phyloP scores from a whole-genome alignment of 2,113 vertebrate genomes.

The Mionectes macconnelli region DNA sequence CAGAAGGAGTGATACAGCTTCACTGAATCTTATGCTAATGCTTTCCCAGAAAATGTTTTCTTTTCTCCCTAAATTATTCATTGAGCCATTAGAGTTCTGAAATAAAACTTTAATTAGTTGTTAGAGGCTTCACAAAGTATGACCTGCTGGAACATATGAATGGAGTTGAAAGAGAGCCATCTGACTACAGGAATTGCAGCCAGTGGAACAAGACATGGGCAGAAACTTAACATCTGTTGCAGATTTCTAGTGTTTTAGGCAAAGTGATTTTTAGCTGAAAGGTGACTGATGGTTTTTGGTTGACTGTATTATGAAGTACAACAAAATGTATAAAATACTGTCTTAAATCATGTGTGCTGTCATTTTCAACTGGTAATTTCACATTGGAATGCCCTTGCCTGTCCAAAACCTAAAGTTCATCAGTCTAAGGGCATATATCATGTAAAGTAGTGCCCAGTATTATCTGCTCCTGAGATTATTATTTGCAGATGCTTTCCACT shows the following conservation, averaged over 20 bases:
- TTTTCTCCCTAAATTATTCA: constrained; percentile 78
- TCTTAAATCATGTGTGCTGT: neutral
- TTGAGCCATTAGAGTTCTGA: constrained; percentile 69
- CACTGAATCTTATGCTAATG: constrained; percentile 69
- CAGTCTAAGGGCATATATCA: neutral
- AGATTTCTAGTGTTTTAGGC: neutral
- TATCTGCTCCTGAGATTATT: neutral
- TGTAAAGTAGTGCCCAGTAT: neutral
- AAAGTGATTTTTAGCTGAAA: neutral
- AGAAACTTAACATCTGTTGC: neutral
- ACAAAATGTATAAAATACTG: neutral
- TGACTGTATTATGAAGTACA: neutral
- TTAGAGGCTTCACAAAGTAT: constrained; percentile 63
- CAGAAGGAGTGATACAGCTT: constrained; percentile 16
- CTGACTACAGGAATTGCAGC: constrained; percentile 18
- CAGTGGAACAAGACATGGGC: neutral
- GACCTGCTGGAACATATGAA: constrained; percentile 51
- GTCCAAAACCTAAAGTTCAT: neutral
- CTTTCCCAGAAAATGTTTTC: constrained; percentile 78
- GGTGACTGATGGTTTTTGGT: neutral
- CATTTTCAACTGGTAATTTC: neutral
- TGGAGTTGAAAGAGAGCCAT: constrained; percentile 17
- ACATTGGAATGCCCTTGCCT: neutral
- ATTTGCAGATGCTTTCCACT: neutral
- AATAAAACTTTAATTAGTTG: constrained; percentile 73